These are phyloP conservation scores for Pristiophorus japonicus DNA, from an alignment of 2,113 vertebrate species.

Conservation along the genomic window DNA sequence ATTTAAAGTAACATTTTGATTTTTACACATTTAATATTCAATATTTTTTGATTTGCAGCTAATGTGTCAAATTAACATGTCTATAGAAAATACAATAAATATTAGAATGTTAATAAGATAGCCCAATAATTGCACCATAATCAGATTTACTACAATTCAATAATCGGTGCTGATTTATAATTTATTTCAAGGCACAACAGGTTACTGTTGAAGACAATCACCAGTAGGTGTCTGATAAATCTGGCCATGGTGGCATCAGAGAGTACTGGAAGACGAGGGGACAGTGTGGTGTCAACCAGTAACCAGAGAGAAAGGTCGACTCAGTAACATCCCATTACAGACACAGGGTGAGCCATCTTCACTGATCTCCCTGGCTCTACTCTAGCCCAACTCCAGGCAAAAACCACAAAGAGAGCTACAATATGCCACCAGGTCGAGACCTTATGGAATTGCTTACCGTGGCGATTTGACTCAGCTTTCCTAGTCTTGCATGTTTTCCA, in stretches of 20 bases:
- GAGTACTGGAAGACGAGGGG: neutral
- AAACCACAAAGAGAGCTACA: neutral
- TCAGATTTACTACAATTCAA: neutral
- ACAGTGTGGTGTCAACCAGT: neutral
- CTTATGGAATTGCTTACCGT: neutral
- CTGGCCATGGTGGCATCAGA: neutral
- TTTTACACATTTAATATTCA: neutral
- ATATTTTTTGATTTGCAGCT: no score
- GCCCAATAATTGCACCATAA: neutral
- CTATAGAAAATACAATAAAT: no score
- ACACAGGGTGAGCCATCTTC: neutral
- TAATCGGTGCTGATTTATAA: neutral
- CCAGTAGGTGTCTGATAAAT: neutral
- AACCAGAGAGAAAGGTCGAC: neutral
- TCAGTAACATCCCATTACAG: neutral
- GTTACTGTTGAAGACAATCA: neutral
- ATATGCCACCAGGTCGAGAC: neutral
- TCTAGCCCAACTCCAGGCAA: neutral
- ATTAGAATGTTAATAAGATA: no score
- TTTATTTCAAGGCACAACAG: neutral
- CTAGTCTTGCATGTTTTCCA: neutral
- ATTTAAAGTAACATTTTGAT: neutral
- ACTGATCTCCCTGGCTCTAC: neutral
- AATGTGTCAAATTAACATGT: no score
- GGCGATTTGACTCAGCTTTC: neutral